Base-by-base conservation (phyloP, 2,113 vertebrate species). In the Oreochromis niloticus region DNA sequence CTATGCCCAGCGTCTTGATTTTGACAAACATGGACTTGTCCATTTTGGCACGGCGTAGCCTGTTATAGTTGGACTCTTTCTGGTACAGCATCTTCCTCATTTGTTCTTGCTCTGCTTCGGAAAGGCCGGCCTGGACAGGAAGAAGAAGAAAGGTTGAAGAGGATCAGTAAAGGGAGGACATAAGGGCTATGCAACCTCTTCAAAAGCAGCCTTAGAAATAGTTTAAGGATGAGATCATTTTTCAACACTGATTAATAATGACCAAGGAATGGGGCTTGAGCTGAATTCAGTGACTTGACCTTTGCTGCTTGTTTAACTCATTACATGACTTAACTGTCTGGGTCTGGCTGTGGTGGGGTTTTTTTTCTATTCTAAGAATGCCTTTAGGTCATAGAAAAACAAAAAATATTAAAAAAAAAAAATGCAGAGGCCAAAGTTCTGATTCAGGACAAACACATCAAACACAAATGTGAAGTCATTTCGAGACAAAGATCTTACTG, bases 81-180 rank as follows among this genome's bases (percentile, higher is more conserved):
- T 99, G 98, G 96, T 99, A 98, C 48, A 99, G 97, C 96, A 99
- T 99, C 92, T 99, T 99, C 92, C 99, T 97, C 99, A 99, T 99
- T 95, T 99, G 99, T 17, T 99, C 97, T 94, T 99, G 99, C 91
- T 99, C 98, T 3, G 97, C 97, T 89, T 99, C 97, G 10, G 98
- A 98, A 27, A 99, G 97, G 43, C 99, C 98, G 4, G 99, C 99
- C 99, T 99, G 30, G 17, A 24, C 19, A 78, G 71, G 71, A 75
- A 30, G 78, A 3, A 46, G 27, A 39, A 24, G 3, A 52, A 5
- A 16, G 14, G 48, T 27, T 59, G 14, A 10, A 43, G 19, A 87
- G 1, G 1, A 17, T 30, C 14, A 5, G 71, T 30, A 30, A 75
- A 75, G 24, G 14, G 71, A 75, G 16, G 71, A 48, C 24, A 75